Evolutionary conservation across 2,797 vertebrate genomes (phyloP), one percentile per base, ranked within the genome.

Genomic region (Odontamblyopus lacepedii): DNA sequence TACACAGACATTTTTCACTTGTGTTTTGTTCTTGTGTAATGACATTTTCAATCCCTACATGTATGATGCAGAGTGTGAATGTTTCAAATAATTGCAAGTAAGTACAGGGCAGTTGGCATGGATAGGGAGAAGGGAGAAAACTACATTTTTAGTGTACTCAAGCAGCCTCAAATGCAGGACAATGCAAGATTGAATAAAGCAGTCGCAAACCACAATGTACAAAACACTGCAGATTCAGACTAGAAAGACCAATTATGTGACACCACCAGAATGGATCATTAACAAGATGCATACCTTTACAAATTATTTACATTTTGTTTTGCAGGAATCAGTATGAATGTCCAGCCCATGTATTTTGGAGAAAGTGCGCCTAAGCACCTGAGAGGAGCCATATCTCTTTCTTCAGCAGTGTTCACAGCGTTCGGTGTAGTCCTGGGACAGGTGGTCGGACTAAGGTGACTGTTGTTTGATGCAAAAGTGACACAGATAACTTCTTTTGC

Each of bases 271-370:
- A 48, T 15, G 44, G 44, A 48, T 48, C 13, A 48, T 18, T 29
- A 3, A n/a, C 27, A 35, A 48, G 29, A 59, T 15, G 13, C 0
- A 16, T 53, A 23, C 38, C 15, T 67, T 57, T 12, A 12, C 11
- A 57, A 26, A 26, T 32, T 62, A 48, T 7, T 57, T 26, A 63
- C 0, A 0, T 13, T 0, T 18, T 78, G 7, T 80, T 85, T 67
- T 87, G 41, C 84, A 97, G 96, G 96, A 65, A 92, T 98, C 72
- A 94, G 96, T 91, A 96, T 98, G 95, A 97, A 93, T n/a, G 85
- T 97, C 30, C 97, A 98, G 83, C 96, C 96, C 71, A 97, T 97
- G 96, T 98, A 97, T 76, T 94, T 98, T 86, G 96, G 96, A 48
- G 96, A 98, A 87, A 95, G 95, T 15, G 95, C 95, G 6, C 96